Base-by-base conservation (phyloP, 2,113 vertebrate species). In the Helogale parvula region DNA sequence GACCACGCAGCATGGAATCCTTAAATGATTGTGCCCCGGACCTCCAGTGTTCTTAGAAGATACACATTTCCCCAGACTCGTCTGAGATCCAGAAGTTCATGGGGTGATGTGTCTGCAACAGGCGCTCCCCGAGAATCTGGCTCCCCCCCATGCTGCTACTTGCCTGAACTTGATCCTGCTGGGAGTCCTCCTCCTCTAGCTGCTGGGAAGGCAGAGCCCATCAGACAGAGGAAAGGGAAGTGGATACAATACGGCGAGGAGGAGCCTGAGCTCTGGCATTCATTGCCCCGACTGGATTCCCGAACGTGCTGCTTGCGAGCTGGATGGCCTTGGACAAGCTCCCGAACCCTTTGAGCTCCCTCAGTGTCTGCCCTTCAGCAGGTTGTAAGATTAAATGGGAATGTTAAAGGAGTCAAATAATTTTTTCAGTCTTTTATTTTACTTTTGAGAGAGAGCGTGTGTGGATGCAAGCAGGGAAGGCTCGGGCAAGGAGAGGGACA, bases 61-160 rank as follows among this genome's bases (percentile, higher is more conserved):
- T 54, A 13, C 21, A 10, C 5, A 0, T 68, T 54, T n/a, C 35
- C 72, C 15, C 35, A 29, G 83, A 69, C 47, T 57, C 11, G 31
- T 41, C 47, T 27, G n/a, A 57, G 72, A 57, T 31, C 60, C 29
- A 11, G 47, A n/a, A 45, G 50, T 54, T 45, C 50, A 11, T n/a
- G 19, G 9, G n/a, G 1, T n/a, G 57, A 17, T 12, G 19, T 0
- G 0, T 13, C 27, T 65, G 2, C n/a, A 31, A 19, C n/a, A 33
- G 45, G 60, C 6, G 3, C 23, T 16, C 31, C 2, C 8, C 41
- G 2, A 1, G 25, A 12, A 11, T 29, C 47, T 66, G 17, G 21
- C 45, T 86, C 68, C 50, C 29, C 27, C 29, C 19, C 29, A 54
- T 38, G 45, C 9, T 38, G 16, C 83, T 65, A 50, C 69, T 15